Base-by-base conservation (phyloP, 2,888 invertebrate species). In the Caenorhabditis japonica region DNA sequence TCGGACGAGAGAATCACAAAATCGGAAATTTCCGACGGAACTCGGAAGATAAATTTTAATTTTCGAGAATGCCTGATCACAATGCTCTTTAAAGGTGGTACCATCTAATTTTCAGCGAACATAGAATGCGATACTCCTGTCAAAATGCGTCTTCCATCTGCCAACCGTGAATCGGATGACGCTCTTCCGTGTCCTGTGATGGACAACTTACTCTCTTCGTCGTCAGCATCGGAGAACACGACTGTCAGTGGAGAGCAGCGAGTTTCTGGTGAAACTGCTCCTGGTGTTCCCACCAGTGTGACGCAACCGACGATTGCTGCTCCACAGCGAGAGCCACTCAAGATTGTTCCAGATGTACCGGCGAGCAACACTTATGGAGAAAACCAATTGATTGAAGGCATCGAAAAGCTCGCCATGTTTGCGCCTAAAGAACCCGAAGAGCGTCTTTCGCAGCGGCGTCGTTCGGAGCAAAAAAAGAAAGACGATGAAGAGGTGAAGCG, bases 391-490 rank as follows among this genome's bases (percentile, higher is more conserved):
- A 46, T 49, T 27, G 66, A 66, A 3, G 51, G 56, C 13, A n/a
- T 73, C 10, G 47, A 60, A n/a, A 60, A 56, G 21, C 23, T 73
- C 4, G 33, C 60, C 0, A 66, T 73, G 73, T 73, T 73, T 17
- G 66, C 55, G 5, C 60, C 66, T 13, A 66, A 73, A 25, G 44
- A 38, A 4, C 73, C 73, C 5, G 73, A 73, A 46, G 60, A 66
- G 25, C 66, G 73, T 7, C 61, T 73, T 4, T 66, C 73, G 17
- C 73, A 73, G 19, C 47, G 73, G 21, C 73, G 73, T 13, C 47
- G 73, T 27, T 73, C 73, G 0, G 73, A 64, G 30, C 60, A 60
- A 33, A 60, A 55, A 19, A 66, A 66, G 33, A 66, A 66, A 27
- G 39, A 60, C 12, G 66, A 60, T 12, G 66, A 66, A 17, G 59